These are phyloP conservation scores for Pelobates cultripes DNA, from an alignment of 2,797 vertebrate species.

Conservation along the genomic window DNA sequence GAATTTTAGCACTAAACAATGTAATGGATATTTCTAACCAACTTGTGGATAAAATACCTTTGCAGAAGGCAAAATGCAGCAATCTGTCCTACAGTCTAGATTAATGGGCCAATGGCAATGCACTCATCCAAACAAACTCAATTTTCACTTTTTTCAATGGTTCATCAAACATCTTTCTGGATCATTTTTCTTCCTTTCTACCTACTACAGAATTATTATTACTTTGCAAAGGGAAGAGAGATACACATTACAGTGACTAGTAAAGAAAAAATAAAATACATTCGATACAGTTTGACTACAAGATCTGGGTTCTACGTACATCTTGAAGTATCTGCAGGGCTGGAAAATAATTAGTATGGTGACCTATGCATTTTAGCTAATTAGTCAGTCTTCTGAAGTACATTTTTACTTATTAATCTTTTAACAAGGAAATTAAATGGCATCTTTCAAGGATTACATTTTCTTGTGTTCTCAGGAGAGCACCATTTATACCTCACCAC, in stretches of 20 bases:
- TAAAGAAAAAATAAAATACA: constrained; percentile 11
- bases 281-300: constrained; percentile 5
- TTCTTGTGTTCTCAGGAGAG: not conserved
- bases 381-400: not conserved
- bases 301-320: constrained; percentile 7
- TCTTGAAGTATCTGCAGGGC: not conserved
- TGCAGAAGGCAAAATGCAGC: constrained; percentile 40
- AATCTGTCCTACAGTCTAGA: constrained; percentile 42
- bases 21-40: constrained; percentile 48
- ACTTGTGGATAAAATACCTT: constrained; percentile 49
- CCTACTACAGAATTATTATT: constrained; percentile 49
- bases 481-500: not conserved
- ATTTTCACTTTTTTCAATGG: constrained; percentile 55
- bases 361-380: constrained; percentile 7
- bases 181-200: constrained; percentile 53
- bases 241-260: constrained; percentile 23
- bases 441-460: not conserved
- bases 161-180: constrained; percentile 54
- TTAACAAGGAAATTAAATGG: not conserved
- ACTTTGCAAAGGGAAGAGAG: constrained; percentile 48
- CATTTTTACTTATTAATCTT: not conserved
- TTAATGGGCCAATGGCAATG: constrained; percentile 45
- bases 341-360: constrained; percentile 2
- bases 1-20: constrained; percentile 50
- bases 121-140: constrained; percentile 55